phyloP scores from a whole-genome alignment of 2,797 vertebrate genomes.

The Clarias pachynema region DNA sequence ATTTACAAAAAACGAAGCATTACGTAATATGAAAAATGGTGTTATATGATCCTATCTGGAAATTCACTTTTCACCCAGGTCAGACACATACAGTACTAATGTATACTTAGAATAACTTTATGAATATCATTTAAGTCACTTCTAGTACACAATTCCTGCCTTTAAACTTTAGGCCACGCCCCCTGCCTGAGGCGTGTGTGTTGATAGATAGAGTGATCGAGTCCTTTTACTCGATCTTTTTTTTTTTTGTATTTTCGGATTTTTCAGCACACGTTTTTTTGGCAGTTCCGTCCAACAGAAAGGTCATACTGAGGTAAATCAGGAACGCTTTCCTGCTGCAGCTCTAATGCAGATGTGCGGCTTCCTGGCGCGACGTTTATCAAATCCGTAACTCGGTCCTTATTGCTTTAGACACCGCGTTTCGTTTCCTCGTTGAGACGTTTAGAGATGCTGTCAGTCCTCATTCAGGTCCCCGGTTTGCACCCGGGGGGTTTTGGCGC shows the following conservation, averaged over 20 bases:
- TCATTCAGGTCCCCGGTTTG: neutral
- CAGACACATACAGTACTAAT: too few species aligned
- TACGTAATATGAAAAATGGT: too few species aligned
- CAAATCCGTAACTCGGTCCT: neutral
- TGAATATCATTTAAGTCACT: too few species aligned
- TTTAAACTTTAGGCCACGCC: neutral
- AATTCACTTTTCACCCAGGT: too few species aligned
- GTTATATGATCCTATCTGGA: too few species aligned
- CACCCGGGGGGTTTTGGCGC: neutral
- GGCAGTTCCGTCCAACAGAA: neutral
- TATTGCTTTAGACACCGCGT: constrained; percentile 5
- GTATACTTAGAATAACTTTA: too few species aligned
- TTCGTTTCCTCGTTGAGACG: neutral
- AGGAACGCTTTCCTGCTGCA: neutral
- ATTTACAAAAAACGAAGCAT: too few species aligned
- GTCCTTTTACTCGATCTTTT: neutral
- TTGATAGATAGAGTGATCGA: neutral
- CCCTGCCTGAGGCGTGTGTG: neutral
- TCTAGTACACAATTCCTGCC: neutral
- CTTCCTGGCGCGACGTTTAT: neutral
- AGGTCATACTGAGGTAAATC: neutral
- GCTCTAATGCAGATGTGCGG: neutral
- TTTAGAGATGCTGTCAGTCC: neutral
- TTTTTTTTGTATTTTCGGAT: neutral
- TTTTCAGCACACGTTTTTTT: neutral